Conservation (phyloP, 2,888 invertebrate species). For the Sinohyriopsis cumingii region DNA sequence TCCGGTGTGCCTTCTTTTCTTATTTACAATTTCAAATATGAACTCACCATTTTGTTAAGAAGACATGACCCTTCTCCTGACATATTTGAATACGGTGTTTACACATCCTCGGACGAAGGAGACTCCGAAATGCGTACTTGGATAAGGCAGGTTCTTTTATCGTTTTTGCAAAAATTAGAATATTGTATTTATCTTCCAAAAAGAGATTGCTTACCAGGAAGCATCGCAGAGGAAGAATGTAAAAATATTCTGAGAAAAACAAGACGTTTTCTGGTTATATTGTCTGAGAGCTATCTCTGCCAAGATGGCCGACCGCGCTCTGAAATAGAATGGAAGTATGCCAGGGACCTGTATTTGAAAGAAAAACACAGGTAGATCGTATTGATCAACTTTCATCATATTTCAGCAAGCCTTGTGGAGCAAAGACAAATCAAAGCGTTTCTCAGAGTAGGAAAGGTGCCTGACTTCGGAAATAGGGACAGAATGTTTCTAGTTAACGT, state of each 20-base stretch:
- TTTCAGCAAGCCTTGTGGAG: not conserved
- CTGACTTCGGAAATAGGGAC: conserved; percentile 9
- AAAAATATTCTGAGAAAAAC: not conserved
- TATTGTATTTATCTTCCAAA: conserved; percentile 5
- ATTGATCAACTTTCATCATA: conserved; percentile 7
- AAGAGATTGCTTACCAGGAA: conserved; percentile 2
- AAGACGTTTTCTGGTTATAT: conserved; percentile 3
- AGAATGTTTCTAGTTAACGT: not conserved
- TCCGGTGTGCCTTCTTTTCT: no score
- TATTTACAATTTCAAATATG: no score
- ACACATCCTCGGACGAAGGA: conserved; percentile 7
- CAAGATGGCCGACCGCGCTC: conserved; percentile 3
- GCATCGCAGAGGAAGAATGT: conserved; percentile 1
- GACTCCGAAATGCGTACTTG: not conserved
- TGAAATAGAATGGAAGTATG: conserved; percentile 8
- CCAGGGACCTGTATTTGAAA: conserved; percentile 5
- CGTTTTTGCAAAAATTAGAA: not conserved
- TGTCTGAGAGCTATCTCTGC: not conserved
- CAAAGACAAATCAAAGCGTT: conserved; percentile 5
- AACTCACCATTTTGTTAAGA: no score
- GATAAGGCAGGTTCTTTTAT: not conserved
- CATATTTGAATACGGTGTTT: no score
- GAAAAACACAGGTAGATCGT: conserved; percentile 4
- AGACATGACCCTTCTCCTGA: no score
- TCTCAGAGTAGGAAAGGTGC: conserved; percentile 1